Conservation (phyloP, 1,140 invertebrate genomes). For the Leguminivora glycinivorella region DNA sequence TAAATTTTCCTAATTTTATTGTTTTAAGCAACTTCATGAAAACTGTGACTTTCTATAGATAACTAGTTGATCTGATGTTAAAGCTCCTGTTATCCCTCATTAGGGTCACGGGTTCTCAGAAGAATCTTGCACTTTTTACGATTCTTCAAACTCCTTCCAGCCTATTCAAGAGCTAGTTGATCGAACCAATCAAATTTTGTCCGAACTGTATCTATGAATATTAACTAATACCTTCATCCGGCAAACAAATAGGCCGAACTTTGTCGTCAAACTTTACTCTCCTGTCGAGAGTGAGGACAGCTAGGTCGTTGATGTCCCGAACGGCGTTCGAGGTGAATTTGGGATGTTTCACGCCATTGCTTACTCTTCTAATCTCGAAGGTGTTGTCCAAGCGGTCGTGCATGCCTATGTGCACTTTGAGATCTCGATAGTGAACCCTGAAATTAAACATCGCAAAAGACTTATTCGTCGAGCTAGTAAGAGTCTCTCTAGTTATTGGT, state of each 20-base stretch:
- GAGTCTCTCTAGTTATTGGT: too few species aligned
- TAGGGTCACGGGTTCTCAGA: too few species aligned
- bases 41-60: too few species aligned
- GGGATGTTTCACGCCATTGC: slow-evolving; percentile 63
- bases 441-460: slow-evolving; percentile 32
- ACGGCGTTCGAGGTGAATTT: slow-evolving; percentile 70
- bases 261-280: slow-evolving; percentile 62
- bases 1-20: slow-evolving; percentile 5
- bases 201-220: neutral
- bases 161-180: too few species aligned
- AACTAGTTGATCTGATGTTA: too few species aligned
- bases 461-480: too few species aligned
- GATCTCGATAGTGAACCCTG: slow-evolving; percentile 60
- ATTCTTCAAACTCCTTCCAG: too few species aligned
- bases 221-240: slow-evolving; percentile 60
- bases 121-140: too few species aligned
- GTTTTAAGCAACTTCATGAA: neutral
- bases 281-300: slow-evolving; percentile 72
- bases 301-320: slow-evolving; percentile 77
- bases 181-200: too few species aligned
- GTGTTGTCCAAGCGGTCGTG: slow-evolving; percentile 59
- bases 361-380: slow-evolving; percentile 40
- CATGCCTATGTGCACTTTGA: slow-evolving; percentile 65
- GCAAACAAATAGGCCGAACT: slow-evolving; percentile 80
- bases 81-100: too few species aligned